Base-by-base conservation (phyloP, 2,113 vertebrate species). In the Aphyosemion australe region DNA sequence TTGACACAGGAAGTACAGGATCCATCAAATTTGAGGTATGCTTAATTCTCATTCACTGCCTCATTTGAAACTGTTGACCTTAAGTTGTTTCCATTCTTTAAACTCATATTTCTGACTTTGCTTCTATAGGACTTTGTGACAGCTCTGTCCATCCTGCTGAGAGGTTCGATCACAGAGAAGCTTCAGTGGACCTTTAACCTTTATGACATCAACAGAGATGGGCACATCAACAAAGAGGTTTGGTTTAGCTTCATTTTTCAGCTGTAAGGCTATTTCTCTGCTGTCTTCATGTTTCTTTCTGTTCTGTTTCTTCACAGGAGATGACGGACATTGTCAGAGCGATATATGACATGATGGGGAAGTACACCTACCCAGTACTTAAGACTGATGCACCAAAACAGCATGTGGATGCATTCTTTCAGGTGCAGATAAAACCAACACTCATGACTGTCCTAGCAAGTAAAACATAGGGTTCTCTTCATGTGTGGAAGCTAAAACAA, bases 261-360 rank as follows among this genome's bases (percentile, higher is more conserved):
- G 2, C 8, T 49, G 13, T 63, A 20, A 19, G 57, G 49, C 53
- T 6, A 39, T n/a, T 4, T 7, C 18, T 66, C 8, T 2, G 41
- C 41, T 13, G 41, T 13, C 41, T 12, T 42, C 41, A 42, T 42
- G 12, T 20, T 62, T 20, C 6, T 48, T 6, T 14, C 2, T 67
- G 14, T 15, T 64, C 6, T 59, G 19, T 76, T 63, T 51, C 53
- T 63, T 51, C 53, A 41, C 83, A 99, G 97, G 97, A 99, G 82
- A 99, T 98, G 96, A 97, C 93, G 41, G 96, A 97, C 87, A 98
- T 98, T 0, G 96, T 98, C 77, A 95, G 96, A 81, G 96, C 96
- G 26, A 99, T 99, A 85, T 99, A 99, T 53, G 96, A 97, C 86
- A 99, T 99, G 97, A 99, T 99, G 97, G 97, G 97, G 37, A 96